These are phyloP conservation scores for Cataglyphis hispanica DNA, from an alignment of 1,140 invertebrate species.

Conservation along the genomic window DNA sequence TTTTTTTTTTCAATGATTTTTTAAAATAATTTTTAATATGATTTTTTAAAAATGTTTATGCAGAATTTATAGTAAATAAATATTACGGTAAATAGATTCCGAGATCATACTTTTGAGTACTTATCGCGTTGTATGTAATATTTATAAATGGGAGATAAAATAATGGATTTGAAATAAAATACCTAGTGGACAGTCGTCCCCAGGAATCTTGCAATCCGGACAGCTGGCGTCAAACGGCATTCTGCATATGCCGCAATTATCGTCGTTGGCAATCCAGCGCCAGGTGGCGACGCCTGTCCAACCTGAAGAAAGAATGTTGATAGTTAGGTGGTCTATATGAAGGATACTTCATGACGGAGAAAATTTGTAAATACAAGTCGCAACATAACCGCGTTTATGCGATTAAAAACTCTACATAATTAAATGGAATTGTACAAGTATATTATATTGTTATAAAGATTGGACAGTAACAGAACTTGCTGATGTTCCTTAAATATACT, in stretches of 20 bases:
- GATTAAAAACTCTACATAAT: neutral
- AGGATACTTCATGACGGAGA: neutral
- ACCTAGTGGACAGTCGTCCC: constrained; percentile 98
- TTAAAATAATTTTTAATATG: too few species aligned
- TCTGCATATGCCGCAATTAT: constrained; percentile 99
- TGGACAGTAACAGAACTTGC: neutral
- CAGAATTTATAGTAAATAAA: neutral
- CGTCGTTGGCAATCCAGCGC: constrained; percentile 99
- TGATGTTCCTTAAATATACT: constrained; percentile 57
- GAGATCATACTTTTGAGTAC: too few species aligned
- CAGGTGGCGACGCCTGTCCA: constrained; percentile 99
- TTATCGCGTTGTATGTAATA: too few species aligned
- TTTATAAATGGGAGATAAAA: too few species aligned
- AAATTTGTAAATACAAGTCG: neutral
- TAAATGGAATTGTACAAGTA: neutral
- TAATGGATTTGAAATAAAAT: constrained; percentile 37
- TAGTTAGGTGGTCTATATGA: neutral
- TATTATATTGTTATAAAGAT: neutral
- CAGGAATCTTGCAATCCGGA: constrained; percentile 99
- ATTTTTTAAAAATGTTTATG: neutral
- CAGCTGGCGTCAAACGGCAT: constrained; percentile 99
- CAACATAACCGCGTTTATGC: constrained; percentile 2
- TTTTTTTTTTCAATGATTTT: too few species aligned
- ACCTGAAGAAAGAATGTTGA: constrained; percentile 85
- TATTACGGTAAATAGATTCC: neutral